Conservation (phyloP, 2,797 vertebrate genomes). For the Glyptemys insculpta region DNA sequence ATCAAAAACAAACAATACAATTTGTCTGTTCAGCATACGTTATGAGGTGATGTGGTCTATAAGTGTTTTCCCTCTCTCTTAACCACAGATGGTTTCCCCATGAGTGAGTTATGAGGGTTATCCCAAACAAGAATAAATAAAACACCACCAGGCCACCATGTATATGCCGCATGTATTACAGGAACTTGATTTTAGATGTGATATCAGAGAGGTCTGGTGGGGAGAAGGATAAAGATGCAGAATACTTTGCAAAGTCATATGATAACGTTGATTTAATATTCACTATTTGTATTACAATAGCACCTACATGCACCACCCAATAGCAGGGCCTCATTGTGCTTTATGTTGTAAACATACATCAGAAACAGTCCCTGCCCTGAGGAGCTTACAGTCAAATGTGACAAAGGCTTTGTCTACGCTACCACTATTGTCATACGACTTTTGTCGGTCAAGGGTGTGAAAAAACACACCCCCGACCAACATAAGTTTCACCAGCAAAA, state of each 20-base stretch:
- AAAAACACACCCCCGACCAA: too few relatives aligned
- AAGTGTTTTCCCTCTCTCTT: neutral
- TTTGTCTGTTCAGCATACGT: neutral
- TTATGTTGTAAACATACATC: neutral
- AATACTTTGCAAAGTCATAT: neutral
- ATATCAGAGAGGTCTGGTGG: neutral
- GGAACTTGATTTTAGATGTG: neutral
- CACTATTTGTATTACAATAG: neutral
- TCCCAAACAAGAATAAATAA: neutral
- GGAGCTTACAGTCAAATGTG: neutral
- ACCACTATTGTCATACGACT: too few relatives aligned
- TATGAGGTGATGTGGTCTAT: fast-evolving
- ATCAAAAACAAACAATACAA: neutral
- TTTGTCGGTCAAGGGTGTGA: too few relatives aligned
- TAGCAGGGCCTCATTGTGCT: neutral
- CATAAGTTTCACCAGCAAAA: too few relatives aligned
- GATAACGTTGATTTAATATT: neutral
- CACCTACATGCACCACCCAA: neutral
- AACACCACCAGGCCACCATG: neutral
- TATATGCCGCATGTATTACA: neutral
- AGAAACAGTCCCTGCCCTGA: neutral
- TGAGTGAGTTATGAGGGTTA: fast-evolving
- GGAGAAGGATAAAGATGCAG: neutral
- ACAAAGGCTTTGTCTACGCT: neutral
- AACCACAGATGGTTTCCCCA: neutral